A percentile compares a stretch with the other conserved stretches of the same genome.
Evolutionary conservation across 2,113 vertebrate species (phyloP).

Genomic region (Dinomys branickii): DNA sequence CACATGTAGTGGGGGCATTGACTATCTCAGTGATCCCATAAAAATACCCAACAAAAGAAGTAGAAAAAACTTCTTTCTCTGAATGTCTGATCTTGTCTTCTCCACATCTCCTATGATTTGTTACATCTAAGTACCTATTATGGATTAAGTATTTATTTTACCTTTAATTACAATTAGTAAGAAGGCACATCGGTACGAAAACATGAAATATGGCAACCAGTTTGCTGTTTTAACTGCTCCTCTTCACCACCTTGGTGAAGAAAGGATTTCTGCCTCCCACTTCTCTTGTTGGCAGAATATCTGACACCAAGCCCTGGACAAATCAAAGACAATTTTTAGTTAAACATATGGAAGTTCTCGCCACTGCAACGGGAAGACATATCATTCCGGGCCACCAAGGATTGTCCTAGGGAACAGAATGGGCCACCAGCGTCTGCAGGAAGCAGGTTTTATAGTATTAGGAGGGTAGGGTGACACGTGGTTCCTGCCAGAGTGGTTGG

Average conservation of each 20-base stretch:
- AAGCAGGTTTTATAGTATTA: background rate
- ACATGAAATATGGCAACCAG: background rate
- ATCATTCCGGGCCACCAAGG: background rate
- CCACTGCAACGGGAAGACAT: background rate
- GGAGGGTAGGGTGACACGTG: background rate
- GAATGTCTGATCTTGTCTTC: background rate
- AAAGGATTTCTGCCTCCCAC: background rate
- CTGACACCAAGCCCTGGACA: accelerated
- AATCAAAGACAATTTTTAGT: background rate
- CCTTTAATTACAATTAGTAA: background rate
- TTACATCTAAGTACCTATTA: background rate
- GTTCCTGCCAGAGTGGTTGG: background rate
- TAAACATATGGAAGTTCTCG: background rate
- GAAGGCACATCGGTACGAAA: background rate
- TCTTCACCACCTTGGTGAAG: background rate
- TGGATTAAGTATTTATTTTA: background rate
- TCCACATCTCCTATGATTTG: background rate
- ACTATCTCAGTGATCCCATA: background rate
- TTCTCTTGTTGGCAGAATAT: background rate
- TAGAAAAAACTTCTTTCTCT: background rate
- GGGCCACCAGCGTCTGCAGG: background rate
- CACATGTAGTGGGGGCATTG: background rate
- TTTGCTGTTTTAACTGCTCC: background rate
- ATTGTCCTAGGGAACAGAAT: background rate
- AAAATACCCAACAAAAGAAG: background rate